Evolutionary conservation across 2,888 invertebrate species (phyloP).

Genomic region (Andricus curvator): DNA sequence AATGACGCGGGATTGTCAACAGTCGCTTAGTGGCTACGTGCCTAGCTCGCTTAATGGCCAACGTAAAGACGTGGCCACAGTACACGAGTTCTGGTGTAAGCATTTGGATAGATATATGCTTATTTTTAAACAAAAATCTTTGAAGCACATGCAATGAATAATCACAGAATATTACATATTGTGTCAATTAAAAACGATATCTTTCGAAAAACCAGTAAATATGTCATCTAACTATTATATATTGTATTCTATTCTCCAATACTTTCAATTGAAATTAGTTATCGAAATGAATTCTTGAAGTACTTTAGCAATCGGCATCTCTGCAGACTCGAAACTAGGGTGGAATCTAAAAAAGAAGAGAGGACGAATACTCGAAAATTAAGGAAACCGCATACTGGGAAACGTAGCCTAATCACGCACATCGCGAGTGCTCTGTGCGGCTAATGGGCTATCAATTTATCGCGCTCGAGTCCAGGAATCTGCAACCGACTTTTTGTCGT

Average conservation of each 20-base stretch:
- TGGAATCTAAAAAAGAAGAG: not conserved
- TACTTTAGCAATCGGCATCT: no score
- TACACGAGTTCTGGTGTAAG: slow-evolving; percentile 47
- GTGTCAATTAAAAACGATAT: no score
- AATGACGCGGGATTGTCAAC: slow-evolving; percentile 46
- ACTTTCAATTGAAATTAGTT: no score
- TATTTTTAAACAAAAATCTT: slow-evolving; percentile 36
- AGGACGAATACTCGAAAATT: not conserved
- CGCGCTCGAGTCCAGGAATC: slow-evolving; percentile 52
- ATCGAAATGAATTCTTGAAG: no score
- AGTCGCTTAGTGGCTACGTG: slow-evolving; percentile 43
- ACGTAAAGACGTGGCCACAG: slow-evolving; percentile 41
- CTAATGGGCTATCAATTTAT: slow-evolving; percentile 60
- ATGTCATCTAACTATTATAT: no score
- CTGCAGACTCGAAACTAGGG: no score
- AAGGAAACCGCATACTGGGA: slow-evolving; percentile 27
- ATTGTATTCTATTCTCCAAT: no score
- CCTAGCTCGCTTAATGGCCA: slow-evolving; percentile 47
- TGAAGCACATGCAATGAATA: not conserved
- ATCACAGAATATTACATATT: not conserved
- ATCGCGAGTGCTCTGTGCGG: slow-evolving; percentile 49
- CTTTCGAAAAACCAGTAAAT: no score
- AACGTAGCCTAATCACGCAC: slow-evolving; percentile 43
- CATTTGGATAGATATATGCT: slow-evolving; percentile 39
- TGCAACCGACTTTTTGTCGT: slow-evolving; percentile 49